Conservation (phyloP, 2,113 vertebrate genomes). For the Xenopus tropicalis region DNA sequence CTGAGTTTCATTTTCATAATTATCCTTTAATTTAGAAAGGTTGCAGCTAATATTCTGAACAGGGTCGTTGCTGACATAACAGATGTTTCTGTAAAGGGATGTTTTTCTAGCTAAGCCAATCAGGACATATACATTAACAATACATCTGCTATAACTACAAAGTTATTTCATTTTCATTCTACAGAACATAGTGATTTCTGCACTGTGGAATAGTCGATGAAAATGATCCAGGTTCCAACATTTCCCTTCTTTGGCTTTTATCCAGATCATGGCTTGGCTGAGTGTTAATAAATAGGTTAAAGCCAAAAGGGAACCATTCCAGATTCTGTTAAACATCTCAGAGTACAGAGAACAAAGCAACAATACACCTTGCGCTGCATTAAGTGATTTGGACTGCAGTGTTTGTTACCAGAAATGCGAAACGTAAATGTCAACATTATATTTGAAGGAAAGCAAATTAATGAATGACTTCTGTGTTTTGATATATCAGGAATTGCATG, state of each 20-base stretch:
- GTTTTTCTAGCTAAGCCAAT: constrained; percentile 17
- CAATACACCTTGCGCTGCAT: constrained; percentile 12
- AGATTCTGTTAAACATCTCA: constrained; percentile 27
- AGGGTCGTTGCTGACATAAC: constrained; percentile 19
- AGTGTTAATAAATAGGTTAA: neutral
- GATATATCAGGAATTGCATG: too few species aligned
- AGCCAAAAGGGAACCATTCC: constrained; percentile 6
- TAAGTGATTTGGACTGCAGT: neutral
- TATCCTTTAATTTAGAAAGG: constrained; percentile 31
- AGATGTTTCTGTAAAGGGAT: constrained; percentile 11
- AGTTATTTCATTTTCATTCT: constrained; percentile 1
- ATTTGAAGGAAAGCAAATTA: too few species aligned
- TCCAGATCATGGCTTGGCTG: constrained; percentile 18
- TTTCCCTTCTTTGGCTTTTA: constrained; percentile 5
- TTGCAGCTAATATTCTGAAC: constrained; percentile 17
- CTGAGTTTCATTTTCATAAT: constrained; percentile 36
- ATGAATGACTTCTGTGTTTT: too few species aligned
- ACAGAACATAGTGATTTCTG: neutral
- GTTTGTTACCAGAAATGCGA: neutral
- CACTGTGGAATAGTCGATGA: neutral
- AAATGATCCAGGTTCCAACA: constrained; percentile 7
- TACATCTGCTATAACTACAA: neutral
- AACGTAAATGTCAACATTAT: neutral
- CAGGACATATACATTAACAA: constrained; percentile 3
- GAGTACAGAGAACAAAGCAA: constrained; percentile 14